Evolutionary conservation across 2,888 invertebrate species (phyloP), one percentile per base, ranked within the genome.

Genomic region (Alitta virens): DNA sequence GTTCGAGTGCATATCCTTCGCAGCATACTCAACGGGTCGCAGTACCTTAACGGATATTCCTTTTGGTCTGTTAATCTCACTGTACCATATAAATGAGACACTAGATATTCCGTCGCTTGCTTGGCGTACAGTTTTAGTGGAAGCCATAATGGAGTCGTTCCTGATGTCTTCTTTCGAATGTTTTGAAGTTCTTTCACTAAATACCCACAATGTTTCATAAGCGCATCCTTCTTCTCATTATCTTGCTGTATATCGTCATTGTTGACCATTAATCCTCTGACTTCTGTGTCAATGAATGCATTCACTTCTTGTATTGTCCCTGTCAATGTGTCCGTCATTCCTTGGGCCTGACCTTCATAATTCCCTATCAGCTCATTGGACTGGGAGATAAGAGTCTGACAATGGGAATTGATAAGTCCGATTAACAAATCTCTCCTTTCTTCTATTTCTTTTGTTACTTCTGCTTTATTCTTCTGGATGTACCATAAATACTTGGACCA

Each of bases 101-200:
- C 26, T 1, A 59, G 59, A 40, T 59, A 51, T 14, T 52, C 59
- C n/a, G 49, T 33, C 5, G 50, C 51, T 12, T 18, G 26, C 2
- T 33, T 49, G 42, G 38, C 24, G n/a, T 52, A 38, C 14, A 59
- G 38, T 21, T 59, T 51, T 2, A 51, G 25, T 16, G 59, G 59
- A 12, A 59, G n/a, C 59, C 59, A 59, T 5, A 59, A 50, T 1
- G 59, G 59, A 18, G 46, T 46, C 7, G 21, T 46, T 12, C 46
- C 21, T 5, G n/a, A 21, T 18, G 46, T 21, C n/a, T 46, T 46
- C 7, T 16, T 21, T 5, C 46, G 46, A 7, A 46, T 46, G 7
- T 21, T 21, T 21, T 46, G 46, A 3, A 46, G n/a, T 12, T 33
- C 33, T 12, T 33, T 33, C 33, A 33, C 33, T 33, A 33, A 12